Percentiles rank a stretch among this genome's conserved stretches.
These are phyloP conservation scores for Odontocolon sp. DNA, from an alignment of 2,888 invertebrate genomes.

Conservation along the genomic window DNA sequence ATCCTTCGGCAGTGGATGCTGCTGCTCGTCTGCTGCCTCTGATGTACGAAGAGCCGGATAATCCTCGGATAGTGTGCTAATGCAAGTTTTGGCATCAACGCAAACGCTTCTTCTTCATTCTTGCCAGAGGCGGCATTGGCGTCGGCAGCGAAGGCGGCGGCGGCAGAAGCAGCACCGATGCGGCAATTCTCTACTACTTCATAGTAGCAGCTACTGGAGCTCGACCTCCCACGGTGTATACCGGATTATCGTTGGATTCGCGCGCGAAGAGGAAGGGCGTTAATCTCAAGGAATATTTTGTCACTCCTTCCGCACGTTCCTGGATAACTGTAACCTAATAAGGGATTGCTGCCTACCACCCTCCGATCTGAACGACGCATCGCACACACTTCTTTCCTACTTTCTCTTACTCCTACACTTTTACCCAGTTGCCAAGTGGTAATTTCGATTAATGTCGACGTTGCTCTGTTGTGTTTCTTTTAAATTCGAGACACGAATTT, in stretches of 20 bases:
- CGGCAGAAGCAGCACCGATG: slow-evolving; percentile 48
- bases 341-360: slow-evolving; percentile 63
- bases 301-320: slow-evolving; percentile 53
- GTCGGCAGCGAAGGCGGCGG: slow-evolving; percentile 41
- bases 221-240: slow-evolving; percentile 65
- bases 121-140: slow-evolving; percentile 63
- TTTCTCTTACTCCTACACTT: slow-evolving; percentile 46
- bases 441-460: slow-evolving; percentile 75
- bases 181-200: slow-evolving; percentile 53
- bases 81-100: slow-evolving; percentile 78
- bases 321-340: slow-evolving; percentile 77
- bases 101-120: slow-evolving; percentile 76
- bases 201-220: slow-evolving; percentile 50
- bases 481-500: slow-evolving; percentile 62
- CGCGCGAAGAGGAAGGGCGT: slow-evolving; percentile 68
- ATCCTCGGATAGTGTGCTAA: slow-evolving; percentile 76
- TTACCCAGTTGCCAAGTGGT: slow-evolving; percentile 71
- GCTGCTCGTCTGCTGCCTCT: slow-evolving; percentile 53
- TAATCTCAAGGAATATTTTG: slow-evolving; percentile 78
- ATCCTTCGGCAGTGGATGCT: slow-evolving; percentile 59
- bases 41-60: slow-evolving; percentile 71
- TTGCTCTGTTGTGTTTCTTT: slow-evolving; percentile 66
- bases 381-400: slow-evolving; percentile 3
- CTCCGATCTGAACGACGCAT: neutral
- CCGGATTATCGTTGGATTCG: slow-evolving; percentile 73